Evolutionary conservation across 2,113 vertebrate species (phyloP).

Genomic region (Ctenodactylus gundi): DNA sequence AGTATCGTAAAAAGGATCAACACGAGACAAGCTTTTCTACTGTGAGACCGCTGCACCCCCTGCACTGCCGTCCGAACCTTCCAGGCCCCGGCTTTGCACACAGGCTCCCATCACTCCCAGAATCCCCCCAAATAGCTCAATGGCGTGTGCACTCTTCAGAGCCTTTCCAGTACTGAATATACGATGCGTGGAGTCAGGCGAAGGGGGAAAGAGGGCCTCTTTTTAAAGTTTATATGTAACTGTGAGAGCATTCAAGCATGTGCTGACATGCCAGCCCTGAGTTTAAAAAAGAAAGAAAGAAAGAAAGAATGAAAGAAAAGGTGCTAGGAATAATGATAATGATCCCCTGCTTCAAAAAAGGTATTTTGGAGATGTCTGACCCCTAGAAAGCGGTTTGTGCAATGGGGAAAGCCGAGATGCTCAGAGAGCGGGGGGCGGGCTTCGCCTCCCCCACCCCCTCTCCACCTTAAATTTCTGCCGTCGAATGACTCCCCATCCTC

Average conservation of each 20-base stretch:
- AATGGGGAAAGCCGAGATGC: background rate
- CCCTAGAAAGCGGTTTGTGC: constrained; percentile 52
- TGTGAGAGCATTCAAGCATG: constrained; percentile 78
- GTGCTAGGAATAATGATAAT: constrained; percentile 80
- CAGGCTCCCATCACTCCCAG: constrained; percentile 49
- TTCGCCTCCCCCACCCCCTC: constrained; percentile 49
- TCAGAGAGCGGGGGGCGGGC: background rate
- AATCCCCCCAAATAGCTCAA: constrained; percentile 62
- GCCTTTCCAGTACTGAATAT: constrained; percentile 37
- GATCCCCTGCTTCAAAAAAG: constrained; percentile 71
- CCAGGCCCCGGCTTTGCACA: background rate
- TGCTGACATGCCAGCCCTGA: constrained; percentile 77
- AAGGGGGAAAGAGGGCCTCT: constrained; percentile 74
- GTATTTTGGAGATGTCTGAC: constrained; percentile 62
- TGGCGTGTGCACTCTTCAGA: constrained; percentile 5
- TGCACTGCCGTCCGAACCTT: background rate
- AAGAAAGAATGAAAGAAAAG: background rate
- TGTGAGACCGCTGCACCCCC: background rate
- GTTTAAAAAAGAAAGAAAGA: constrained; percentile 29
- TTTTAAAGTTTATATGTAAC: constrained; percentile 63
- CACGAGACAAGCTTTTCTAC: background rate
- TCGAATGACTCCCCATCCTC: constrained; percentile 80
- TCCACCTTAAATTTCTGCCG: constrained; percentile 80
- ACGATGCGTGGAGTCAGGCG: constrained; percentile 52
- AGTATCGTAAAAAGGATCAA: background rate